Percentiles rank a stretch among this genome's conserved stretches.
These are phyloP conservation scores for Notarius quadriscutis DNA, from an alignment of 2,113 vertebrate species.

Conservation along the genomic window DNA sequence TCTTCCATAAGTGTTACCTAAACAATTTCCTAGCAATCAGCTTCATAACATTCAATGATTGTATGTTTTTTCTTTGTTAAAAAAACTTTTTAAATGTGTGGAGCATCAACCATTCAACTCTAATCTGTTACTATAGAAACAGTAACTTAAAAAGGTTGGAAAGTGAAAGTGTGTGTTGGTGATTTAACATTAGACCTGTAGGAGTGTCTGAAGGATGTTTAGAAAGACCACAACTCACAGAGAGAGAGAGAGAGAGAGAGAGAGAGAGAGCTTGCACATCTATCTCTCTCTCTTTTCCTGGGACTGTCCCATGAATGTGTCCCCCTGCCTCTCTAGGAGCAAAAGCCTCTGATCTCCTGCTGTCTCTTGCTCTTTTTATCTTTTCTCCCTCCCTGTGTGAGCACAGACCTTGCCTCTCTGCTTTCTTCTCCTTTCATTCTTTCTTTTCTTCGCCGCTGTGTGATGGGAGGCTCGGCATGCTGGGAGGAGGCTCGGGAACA, in stretches of 20 bases:
- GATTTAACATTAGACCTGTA: background rate
- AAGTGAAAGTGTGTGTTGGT: background rate
- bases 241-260: background rate
- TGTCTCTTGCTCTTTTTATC: slow-evolving; percentile 33
- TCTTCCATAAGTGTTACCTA: background rate
- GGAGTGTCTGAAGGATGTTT: background rate
- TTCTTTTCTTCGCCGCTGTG: slow-evolving; percentile 34
- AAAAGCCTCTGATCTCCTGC: slow-evolving; percentile 41
- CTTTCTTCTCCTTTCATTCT: slow-evolving; percentile 46
- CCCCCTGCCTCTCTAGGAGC: background rate
- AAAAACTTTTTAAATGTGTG: background rate
- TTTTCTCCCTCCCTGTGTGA: slow-evolving; percentile 45
- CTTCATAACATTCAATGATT: background rate
- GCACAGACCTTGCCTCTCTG: slow-evolving; percentile 17
- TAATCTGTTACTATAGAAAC: background rate
- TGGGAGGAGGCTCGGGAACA: slow-evolving; percentile 51
- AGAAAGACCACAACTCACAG: background rate
- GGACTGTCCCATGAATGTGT: slow-evolving; percentile 17
- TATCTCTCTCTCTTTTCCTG: background rate
- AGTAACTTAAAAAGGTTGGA: background rate
- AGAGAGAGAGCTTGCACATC: background rate
- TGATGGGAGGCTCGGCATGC: slow-evolving; percentile 42
- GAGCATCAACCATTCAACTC: background rate
- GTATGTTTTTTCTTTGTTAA: background rate
- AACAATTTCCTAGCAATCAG: background rate